Evolutionary conservation across 2,113 vertebrate genomes (phyloP).

Genomic region (Lathamus discolor): DNA sequence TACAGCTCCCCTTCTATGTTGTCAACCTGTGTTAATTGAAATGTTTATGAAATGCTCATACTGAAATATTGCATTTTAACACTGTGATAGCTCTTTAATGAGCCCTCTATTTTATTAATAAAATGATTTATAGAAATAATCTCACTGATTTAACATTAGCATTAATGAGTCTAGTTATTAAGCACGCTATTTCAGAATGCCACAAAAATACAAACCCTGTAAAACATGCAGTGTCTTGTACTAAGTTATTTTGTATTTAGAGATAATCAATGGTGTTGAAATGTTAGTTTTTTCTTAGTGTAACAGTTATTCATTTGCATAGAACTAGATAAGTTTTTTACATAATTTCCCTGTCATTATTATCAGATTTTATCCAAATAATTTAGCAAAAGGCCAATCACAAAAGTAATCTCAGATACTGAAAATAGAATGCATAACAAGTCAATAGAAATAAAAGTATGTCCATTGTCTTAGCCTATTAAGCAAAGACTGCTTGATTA

Average conservation of each 20-base stretch:
- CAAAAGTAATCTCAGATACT: conserved; percentile 4
- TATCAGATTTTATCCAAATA: conserved; percentile 49
- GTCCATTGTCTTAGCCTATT: background rate
- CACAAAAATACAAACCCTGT: conserved; percentile 42
- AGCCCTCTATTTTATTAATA: conserved; percentile 72
- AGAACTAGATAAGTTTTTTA: conserved; percentile 14
- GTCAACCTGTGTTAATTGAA: conserved; percentile 69
- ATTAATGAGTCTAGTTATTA: conserved; percentile 73
- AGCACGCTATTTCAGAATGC: conserved; percentile 61
- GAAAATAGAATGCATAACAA: background rate
- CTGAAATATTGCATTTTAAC: conserved; percentile 65
- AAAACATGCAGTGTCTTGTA: conserved; percentile 23
- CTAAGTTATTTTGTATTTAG: conserved; percentile 21
- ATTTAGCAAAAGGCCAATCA: conserved; percentile 31
- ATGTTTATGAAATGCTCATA: conserved; percentile 71
- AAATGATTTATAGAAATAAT: conserved; percentile 77
- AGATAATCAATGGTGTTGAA: background rate
- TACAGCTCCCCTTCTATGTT: background rate
- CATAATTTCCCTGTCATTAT: background rate
- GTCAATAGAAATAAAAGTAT: background rate
- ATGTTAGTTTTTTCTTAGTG: background rate
- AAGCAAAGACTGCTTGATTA: background rate
- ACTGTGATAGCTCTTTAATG: conserved; percentile 71
- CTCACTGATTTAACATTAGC: conserved; percentile 73
- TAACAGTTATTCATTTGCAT: conserved; percentile 37